These are phyloP conservation scores for Mamestra brassicae DNA, from an alignment of 2,888 invertebrate species.

Conservation along the genomic window DNA sequence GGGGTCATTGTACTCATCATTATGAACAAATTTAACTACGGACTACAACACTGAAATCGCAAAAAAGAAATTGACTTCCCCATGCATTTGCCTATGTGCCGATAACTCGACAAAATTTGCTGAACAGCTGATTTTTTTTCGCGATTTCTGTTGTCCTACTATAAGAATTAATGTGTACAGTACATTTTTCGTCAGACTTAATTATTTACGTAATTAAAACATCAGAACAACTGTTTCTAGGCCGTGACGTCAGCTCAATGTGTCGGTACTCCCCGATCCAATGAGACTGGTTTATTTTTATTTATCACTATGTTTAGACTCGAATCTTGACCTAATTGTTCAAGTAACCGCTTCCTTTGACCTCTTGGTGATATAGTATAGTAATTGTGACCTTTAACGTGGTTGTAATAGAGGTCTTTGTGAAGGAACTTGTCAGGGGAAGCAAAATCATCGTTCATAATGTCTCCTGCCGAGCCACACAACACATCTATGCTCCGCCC, in stretches of 20 bases:
- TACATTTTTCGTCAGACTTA: background rate
- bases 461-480: too few species aligned
- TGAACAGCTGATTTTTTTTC: too few species aligned
- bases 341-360: slow-evolving; percentile 31
- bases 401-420: background rate
- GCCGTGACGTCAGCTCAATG: slow-evolving; percentile 24
- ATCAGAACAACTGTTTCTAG: slow-evolving; percentile 32
- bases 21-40: too few species aligned
- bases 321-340: slow-evolving; percentile 44
- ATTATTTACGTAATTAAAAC: slow-evolving; percentile 18
- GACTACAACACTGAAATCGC: too few species aligned
- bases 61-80: too few species aligned
- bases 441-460: background rate
- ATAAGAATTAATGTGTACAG: background rate
- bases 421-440: background rate
- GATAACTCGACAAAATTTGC: too few species aligned
- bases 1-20: too few species aligned
- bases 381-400: background rate
- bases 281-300: slow-evolving; percentile 35
- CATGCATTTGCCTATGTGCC: too few species aligned
- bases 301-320: slow-evolving; percentile 17
- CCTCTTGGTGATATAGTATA: slow-evolving; percentile 6
- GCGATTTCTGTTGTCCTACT: too few species aligned
- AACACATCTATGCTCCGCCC: background rate
- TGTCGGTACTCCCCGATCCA: slow-evolving; percentile 18